Base-by-base conservation (phyloP, 2,888 invertebrate genomes). In the Dermolepida albohirtum region DNA sequence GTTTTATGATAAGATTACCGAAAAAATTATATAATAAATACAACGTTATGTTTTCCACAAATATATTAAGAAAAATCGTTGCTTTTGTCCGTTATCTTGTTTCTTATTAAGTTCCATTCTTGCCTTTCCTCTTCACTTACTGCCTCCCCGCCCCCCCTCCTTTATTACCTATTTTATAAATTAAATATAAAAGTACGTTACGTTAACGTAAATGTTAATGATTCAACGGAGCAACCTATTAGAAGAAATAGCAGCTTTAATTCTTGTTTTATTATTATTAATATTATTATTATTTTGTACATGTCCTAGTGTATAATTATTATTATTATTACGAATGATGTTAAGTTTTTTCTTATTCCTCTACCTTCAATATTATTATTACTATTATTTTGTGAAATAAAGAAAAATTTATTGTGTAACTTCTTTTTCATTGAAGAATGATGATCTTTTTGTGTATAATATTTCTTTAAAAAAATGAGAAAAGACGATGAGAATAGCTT, bases 201-300 rank as follows among this genome's bases (percentile, higher is more conserved):
- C 44, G 59, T 62, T 62, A 62, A 62, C 59, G 59, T 62, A 8
- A 62, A 44, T 49, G 47, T 49, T 62, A 47, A 62, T 8, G 34
- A 34, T 34, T 5, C 10, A 10, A 29, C 34, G 59, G 34, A 62
- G 14, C 29, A 62, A 62, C 14, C 43, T 29, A 22, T 11, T 65
- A 10, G 54, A 40, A 40, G 17, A 34, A 34, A 62, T 62, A 62
- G 59, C 47, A 62, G 59, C 59, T 62, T 62, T 62, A 62, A 62
- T 47, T 62, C 34, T 34, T 47, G 34, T 47, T 62, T 57, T 62
- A 62, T 43, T 62, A 62, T 47, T 41, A 57, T 62, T 39, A 62
- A 44, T 62, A 62, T 11, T 62, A 62, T 34, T 62, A 47, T 62
- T 62, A 62, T 62, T 62, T 62, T 62, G 59, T 62, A 62, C 59